These are phyloP conservation scores for Gorsachius goisagi DNA, from an alignment of 2,113 vertebrate genomes.

Conservation along the genomic window DNA sequence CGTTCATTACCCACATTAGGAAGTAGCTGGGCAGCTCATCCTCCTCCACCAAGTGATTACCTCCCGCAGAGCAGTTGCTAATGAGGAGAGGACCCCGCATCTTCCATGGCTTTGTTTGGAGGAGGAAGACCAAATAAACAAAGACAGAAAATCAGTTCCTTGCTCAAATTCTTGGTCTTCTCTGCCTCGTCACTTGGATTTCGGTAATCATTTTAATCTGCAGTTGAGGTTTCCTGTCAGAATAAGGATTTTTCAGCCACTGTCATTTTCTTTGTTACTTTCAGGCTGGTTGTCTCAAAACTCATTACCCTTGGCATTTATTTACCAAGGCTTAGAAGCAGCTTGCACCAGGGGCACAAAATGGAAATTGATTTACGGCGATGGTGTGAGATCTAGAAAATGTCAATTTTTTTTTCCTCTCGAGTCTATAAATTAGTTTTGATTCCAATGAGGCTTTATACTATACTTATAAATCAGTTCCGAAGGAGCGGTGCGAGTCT, in stretches of 20 bases:
- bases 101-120: background rate
- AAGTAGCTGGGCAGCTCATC: background rate
- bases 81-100: background rate
- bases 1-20: background rate
- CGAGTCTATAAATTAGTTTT: conserved; percentile 37
- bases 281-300: conserved; percentile 33
- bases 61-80: background rate
- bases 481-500: background rate
- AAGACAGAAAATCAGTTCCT: background rate
- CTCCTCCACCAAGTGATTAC: background rate
- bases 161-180: background rate
- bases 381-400: background rate
- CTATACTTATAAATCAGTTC: background rate
- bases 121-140: background rate
- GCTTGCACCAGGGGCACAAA: background rate
- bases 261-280: conserved; percentile 48
- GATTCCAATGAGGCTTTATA: background rate
- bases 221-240: background rate
- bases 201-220: conserved; percentile 31
- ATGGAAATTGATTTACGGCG: conserved; percentile 52
- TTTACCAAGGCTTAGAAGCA: conserved; percentile 45
- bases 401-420: background rate
- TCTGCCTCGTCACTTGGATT: background rate
- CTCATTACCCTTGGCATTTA: conserved; percentile 63
- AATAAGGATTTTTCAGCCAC: background rate